These are phyloP conservation scores for Heliornis fulica DNA, from an alignment of 2,113 vertebrate genomes.

Conservation along the genomic window DNA sequence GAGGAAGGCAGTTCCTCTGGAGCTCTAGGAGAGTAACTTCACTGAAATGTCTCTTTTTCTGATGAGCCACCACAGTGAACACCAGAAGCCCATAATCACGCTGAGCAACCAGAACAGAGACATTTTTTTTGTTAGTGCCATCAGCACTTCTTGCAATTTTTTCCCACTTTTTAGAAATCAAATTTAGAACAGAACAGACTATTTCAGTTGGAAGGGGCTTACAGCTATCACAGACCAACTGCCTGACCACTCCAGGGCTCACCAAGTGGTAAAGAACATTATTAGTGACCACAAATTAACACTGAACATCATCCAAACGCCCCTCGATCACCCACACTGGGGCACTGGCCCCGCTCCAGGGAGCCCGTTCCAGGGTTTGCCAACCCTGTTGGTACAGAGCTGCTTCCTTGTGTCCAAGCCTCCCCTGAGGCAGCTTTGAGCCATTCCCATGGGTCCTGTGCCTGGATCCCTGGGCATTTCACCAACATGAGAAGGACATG, in stretches of 20 bases:
- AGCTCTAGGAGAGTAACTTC: background rate
- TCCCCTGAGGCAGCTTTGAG: background rate
- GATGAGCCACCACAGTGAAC: background rate
- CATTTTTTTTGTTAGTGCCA: background rate
- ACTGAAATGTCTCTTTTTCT: background rate
- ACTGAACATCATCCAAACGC: background rate
- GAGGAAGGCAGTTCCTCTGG: background rate
- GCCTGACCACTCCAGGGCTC: background rate
- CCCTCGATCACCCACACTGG: background rate
- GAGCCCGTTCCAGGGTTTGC: background rate
- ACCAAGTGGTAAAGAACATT: background rate
- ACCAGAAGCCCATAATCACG: background rate
- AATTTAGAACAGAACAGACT: background rate
- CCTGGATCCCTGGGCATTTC: too few species aligned
- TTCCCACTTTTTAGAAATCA: background rate
- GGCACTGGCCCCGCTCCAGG: accelerated
- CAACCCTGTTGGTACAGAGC: background rate
- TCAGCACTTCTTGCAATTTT: background rate
- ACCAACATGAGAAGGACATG: too few species aligned
- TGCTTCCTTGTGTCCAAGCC: accelerated
- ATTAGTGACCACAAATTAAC: background rate
- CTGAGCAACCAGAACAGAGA: background rate
- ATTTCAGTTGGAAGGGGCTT: background rate
- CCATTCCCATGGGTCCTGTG: accelerated
- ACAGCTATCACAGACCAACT: background rate